A percentile compares a stretch with the other conserved stretches of the same genome.
These are phyloP conservation scores for Morpho deidamia DNA, from an alignment of 2,888 invertebrate species.

Conservation along the genomic window DNA sequence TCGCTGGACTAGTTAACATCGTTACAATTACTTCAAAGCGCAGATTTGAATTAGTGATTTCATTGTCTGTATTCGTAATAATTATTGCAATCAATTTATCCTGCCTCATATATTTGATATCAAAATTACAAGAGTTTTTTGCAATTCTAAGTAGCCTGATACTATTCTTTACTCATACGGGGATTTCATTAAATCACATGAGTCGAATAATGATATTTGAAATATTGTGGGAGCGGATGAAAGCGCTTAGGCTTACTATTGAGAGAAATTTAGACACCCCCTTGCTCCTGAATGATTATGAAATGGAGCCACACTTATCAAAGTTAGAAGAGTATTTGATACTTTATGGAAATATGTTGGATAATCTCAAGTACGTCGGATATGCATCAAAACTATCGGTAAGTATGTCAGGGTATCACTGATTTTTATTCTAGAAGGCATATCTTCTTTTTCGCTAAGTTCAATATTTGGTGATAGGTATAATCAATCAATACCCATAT, in stretches of 20 bases:
- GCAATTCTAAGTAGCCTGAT: too few species aligned
- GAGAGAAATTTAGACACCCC: slow-evolving; percentile 2
- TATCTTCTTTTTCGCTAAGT: too few species aligned
- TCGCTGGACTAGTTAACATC: neutral
- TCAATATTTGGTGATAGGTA: too few species aligned
- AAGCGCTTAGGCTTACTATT: slow-evolving; percentile 5
- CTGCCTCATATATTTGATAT: neutral
- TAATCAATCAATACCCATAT: too few species aligned
- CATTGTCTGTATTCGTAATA: neutral
- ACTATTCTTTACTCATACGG: neutral
- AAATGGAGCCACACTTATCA: neutral
- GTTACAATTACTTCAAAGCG: neutral
- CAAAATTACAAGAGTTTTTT: neutral
- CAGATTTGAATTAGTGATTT: neutral
- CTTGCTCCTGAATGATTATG: neutral
- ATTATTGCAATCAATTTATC: neutral
- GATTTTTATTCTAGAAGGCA: too few species aligned
- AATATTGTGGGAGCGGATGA: slow-evolving; percentile 8
- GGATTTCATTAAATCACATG: neutral
- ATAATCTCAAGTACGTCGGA: slow-evolving; percentile 1
- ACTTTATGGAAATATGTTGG: neutral
- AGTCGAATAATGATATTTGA: slow-evolving; percentile 9
- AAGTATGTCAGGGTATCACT: neutral
- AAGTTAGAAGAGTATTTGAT: slow-evolving; percentile 2
- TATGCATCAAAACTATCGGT: slow-evolving; percentile 5